Evolutionary conservation across 2,888 invertebrate genomes (phyloP), one percentile per base, ranked within the genome.

Genomic region (Callyntrura guangdongensis): DNA sequence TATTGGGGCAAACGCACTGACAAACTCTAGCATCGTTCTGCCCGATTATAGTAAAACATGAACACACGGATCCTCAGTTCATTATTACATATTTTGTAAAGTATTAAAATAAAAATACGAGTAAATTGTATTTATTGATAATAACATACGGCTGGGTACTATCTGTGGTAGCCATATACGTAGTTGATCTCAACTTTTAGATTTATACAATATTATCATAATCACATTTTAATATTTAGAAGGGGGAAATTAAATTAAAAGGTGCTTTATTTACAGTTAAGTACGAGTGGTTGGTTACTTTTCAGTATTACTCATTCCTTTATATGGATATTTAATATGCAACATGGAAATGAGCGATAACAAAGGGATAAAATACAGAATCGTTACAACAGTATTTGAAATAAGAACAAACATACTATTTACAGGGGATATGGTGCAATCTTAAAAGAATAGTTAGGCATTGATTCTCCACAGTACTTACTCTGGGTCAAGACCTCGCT

Each of bases 401-500:
- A 14, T 53, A 36, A 53, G 8, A 53, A 64, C 17, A 64, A 64
- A 20, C n/a, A 17, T 20, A 64, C 20, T 17, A 64, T 11, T 64
- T 17, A 64, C n/a, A 64, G 64, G 17, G 11, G 20, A 11, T 20
- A 22, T 6, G 27, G 69, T 69, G 69, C 69, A 27, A 69, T 4
- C 2, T 69, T 8, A 9, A 69, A 22, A 17, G 8, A 14, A 36
- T 36, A n/a, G n/a, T 77, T 22, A 64, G 82, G 11, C 20, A 61
- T 64, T 20, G 22, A 61, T 82, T 82, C 45, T 81, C 20, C 17
- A 36, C 36, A 64, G 47, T 20, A 94, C 95, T 95, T 95, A 95
- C 95, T 98, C 98, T 94, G 98, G 98, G 96, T 98, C 98, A 94
- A 98, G 97, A 96, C 98, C 98, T 96, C 98, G 98, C 96, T 98